These are phyloP conservation scores for Drosophila seguyi DNA, from an alignment of 1,140 invertebrate species.

Conservation along the genomic window DNA sequence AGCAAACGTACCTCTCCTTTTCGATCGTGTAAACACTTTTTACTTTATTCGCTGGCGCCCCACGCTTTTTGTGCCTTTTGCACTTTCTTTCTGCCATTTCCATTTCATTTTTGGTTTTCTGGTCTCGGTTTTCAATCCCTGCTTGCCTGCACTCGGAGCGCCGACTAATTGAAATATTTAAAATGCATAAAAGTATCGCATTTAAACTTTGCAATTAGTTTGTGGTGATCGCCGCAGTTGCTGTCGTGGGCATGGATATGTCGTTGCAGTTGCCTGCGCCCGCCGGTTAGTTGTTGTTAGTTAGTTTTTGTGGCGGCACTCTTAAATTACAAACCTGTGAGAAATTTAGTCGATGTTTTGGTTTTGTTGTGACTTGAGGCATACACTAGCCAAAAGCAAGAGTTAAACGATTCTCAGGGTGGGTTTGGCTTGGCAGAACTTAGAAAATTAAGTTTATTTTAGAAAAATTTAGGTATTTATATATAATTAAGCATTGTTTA, in stretches of 20 bases:
- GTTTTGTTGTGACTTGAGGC: slow-evolving; percentile 22
- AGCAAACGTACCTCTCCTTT: slow-evolving; percentile 29
- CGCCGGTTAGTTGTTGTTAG: slow-evolving; percentile 13
- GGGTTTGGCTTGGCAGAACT: neutral
- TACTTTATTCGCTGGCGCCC: slow-evolving; percentile 56
- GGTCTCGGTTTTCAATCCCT: slow-evolving; percentile 15
- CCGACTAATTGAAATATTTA: slow-evolving; percentile 79
- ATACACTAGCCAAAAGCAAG: slow-evolving; percentile 10
- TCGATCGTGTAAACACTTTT: slow-evolving; percentile 49
- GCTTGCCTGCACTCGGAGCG: slow-evolving; percentile 7
- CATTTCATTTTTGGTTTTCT: slow-evolving; percentile 18
- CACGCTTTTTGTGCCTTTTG: slow-evolving; percentile 38
- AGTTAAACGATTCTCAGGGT: neutral
- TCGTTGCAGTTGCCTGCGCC: slow-evolving; percentile 28
- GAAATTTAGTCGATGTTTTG: slow-evolving; percentile 48
- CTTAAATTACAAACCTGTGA: slow-evolving; percentile 73
- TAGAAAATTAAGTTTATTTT: neutral
- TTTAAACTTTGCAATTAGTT: slow-evolving; percentile 79
- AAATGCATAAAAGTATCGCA: slow-evolving; percentile 73
- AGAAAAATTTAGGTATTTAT: no score
- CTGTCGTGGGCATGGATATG: slow-evolving; percentile 31
- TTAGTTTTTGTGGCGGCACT: slow-evolving; percentile 28
- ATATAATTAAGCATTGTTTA: no score
- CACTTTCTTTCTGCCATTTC: slow-evolving; percentile 20
- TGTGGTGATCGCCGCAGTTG: slow-evolving; percentile 52